A percentile compares a stretch with the other conserved stretches of the same genome.
phyloP scores from a whole-genome alignment of 2,797 vertebrate species.

The Eulemur mongoz region DNA sequence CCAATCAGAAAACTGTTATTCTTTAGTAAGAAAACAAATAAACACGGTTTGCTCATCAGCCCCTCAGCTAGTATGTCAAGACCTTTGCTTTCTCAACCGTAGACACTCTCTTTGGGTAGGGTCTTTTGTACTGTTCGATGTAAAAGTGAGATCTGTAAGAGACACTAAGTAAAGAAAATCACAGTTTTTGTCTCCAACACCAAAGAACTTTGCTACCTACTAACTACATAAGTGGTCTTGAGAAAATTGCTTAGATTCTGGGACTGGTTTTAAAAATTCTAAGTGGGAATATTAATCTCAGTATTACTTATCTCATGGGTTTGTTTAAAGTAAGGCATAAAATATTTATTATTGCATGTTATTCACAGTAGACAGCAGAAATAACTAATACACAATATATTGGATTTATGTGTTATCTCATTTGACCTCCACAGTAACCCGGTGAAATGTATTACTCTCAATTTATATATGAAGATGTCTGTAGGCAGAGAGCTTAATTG shows the following conservation, averaged over 20 bases:
- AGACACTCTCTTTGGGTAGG: neutral
- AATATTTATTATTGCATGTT: conserved; percentile 38
- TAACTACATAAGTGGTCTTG: neutral
- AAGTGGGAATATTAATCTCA: neutral
- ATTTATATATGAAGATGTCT: neutral
- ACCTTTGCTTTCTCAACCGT: neutral
- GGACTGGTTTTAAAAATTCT: neutral
- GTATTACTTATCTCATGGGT: neutral
- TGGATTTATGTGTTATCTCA: neutral
- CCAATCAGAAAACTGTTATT: neutral
- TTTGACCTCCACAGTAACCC: neutral
- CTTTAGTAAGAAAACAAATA: neutral
- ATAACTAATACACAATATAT: neutral
- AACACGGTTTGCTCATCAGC: neutral
- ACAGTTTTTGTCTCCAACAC: neutral
- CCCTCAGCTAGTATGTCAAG: neutral
- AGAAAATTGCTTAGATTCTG: neutral
- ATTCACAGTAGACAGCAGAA: neutral
- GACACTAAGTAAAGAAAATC: neutral
- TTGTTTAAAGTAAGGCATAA: conserved; percentile 15
- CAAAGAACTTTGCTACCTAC: neutral
- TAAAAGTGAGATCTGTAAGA: neutral
- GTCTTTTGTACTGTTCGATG: neutral
- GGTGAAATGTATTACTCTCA: neutral
- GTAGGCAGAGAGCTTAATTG: neutral